phyloP scores from a whole-genome alignment of 1,140 invertebrate genomes.

The Anastrepha ludens region DNA sequence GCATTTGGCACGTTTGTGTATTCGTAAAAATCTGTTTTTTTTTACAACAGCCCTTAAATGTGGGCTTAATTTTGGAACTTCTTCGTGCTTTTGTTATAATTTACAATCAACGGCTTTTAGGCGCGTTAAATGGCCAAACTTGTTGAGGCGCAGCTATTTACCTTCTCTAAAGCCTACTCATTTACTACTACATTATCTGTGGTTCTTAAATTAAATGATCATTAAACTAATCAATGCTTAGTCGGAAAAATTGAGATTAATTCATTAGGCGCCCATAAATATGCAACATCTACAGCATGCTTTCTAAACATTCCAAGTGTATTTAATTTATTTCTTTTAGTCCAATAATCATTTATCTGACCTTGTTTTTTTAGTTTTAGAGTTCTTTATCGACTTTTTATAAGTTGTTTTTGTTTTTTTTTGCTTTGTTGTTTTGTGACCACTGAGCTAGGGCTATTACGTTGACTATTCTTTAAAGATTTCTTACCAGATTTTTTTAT shows the following conservation, averaged over 20 bases:
- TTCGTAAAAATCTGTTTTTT: neutral
- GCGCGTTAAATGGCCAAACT: neutral
- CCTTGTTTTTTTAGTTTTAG: neutral
- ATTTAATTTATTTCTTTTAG: too few species aligned
- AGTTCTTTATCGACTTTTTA: neutral
- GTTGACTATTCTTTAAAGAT: neutral
- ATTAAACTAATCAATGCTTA: too few species aligned
- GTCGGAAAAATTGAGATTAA: too few species aligned
- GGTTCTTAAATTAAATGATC: neutral
- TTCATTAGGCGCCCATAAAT: neutral
- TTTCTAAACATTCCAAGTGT: too few species aligned
- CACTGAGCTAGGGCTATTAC: conserved; percentile 43
- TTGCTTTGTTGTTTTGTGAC: neutral
- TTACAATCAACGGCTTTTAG: conserved; percentile 19
- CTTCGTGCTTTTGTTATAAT: conserved; percentile 39
- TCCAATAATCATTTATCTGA: neutral
- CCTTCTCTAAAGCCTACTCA: neutral
- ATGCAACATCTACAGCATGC: neutral
- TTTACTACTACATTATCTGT: conserved; percentile 8
- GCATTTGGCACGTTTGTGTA: too few species aligned
- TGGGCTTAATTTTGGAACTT: conserved; percentile 19
- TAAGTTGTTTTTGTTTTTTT: conserved; percentile 9
- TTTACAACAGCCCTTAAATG: neutral
- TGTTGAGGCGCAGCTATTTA: neutral
- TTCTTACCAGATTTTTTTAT: neutral